A percentile compares a stretch with the other conserved stretches of the same genome.
phyloP scores from a whole-genome alignment of 1,140 invertebrate genomes.

The Drosophila guanche region DNA sequence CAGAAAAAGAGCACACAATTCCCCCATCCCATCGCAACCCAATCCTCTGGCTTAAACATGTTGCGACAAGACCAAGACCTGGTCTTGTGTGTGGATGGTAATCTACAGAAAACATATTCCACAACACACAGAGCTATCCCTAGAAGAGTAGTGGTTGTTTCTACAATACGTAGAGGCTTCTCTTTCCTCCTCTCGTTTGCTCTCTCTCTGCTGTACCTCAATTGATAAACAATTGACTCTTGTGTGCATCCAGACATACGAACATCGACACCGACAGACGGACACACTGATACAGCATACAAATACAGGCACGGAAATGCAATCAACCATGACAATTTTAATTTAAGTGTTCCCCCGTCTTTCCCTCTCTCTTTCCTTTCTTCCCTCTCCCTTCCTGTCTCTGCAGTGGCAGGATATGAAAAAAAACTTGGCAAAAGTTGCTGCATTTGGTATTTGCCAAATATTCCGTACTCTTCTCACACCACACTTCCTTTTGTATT shows the following conservation, averaged over 20 bases:
- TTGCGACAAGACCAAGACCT: conserved; percentile 40
- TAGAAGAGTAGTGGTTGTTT: conserved; percentile 37
- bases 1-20: not conserved
- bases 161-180: not conserved
- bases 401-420: conserved; percentile 26
- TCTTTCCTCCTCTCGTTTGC: conserved; percentile 21
- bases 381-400: not conserved
- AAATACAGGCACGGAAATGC: conserved; percentile 51
- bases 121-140: conserved; percentile 24
- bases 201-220: conserved; percentile 33
- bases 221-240: conserved; percentile 81
- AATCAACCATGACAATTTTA: conserved; percentile 68
- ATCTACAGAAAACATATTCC: conserved; percentile 49
- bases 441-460: conserved; percentile 39
- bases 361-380: not conserved
- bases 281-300: not conserved
- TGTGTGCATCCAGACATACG: conserved; percentile 12
- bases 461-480: conserved; percentile 7
- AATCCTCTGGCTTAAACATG: conserved; percentile 27
- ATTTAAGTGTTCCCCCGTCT: conserved; percentile 38
- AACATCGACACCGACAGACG: conserved; percentile 1
- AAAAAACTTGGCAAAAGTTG: conserved; percentile 51
- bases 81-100: conserved; percentile 48
- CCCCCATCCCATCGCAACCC: no score
- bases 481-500: not conserved